These are phyloP conservation scores for Agelastica alni DNA, from an alignment of 2,888 invertebrate genomes.

Conservation along the genomic window DNA sequence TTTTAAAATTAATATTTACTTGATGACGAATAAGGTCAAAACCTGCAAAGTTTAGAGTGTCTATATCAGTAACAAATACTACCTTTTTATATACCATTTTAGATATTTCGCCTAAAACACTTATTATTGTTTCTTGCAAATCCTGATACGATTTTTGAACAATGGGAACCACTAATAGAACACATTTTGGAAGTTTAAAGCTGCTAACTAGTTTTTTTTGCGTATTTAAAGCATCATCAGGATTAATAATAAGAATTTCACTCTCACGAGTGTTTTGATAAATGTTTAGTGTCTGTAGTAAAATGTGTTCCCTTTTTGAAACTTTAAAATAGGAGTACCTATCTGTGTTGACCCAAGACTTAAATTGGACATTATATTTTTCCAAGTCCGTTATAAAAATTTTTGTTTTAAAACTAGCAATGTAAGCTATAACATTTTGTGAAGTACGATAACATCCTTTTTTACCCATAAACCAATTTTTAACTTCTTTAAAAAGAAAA, in stretches of 20 bases:
- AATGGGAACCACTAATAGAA: not conserved
- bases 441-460: not conserved
- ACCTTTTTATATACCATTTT: not conserved
- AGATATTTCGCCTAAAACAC: not conserved
- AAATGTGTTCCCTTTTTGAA: not conserved
- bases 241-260: not conserved
- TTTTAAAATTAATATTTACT: not conserved
- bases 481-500: not conserved
- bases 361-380: not conserved
- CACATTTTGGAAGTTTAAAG: not conserved
- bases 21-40: too few species aligned
- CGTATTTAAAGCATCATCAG: not conserved
- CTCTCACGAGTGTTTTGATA: not conserved
- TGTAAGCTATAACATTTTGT: not conserved
- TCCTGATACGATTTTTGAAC: not conserved
- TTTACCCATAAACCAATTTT: not conserved
- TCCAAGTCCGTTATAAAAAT: not conserved
- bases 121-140: not conserved
- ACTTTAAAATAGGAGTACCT: not conserved
- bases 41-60: not conserved
- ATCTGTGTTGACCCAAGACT: not conserved
- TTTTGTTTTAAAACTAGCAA: not conserved
- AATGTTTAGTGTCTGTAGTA: not conserved
- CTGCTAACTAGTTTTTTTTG: not conserved
- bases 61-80: not conserved